Percentiles rank a stretch among this genome's conserved stretches.
These are phyloP conservation scores for Oreochromis spilurus DNA, from an alignment of 2,113 vertebrate species.

Conservation along the genomic window DNA sequence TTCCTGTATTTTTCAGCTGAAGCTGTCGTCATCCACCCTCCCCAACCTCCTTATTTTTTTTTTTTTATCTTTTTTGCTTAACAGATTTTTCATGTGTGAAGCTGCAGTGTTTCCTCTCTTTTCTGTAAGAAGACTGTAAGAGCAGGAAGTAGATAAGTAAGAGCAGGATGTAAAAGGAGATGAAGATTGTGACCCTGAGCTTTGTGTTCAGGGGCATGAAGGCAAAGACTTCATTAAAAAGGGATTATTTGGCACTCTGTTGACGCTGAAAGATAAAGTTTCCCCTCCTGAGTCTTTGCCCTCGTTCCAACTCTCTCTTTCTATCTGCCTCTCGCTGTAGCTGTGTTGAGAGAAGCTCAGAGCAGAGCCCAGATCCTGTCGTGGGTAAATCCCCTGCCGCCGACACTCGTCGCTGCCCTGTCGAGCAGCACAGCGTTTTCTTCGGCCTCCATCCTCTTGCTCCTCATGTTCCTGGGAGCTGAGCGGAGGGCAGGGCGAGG, in stretches of 20 bases:
- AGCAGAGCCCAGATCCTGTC: not conserved
- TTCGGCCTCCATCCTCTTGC: not conserved
- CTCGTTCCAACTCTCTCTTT: not conserved
- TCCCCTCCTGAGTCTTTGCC: not conserved
- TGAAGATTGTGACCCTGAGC: not conserved
- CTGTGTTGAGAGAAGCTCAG: not conserved
- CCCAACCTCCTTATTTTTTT: not conserved
- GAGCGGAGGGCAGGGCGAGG: not conserved
- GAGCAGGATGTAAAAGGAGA: not conserved
- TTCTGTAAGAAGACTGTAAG: not conserved
- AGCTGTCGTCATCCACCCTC: not conserved
- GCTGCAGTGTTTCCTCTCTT: not conserved
- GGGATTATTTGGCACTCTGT: slow-evolving; percentile 40
- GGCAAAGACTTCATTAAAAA: slow-evolving; percentile 53
- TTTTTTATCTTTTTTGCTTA: not conserved
- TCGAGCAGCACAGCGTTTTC: not conserved
- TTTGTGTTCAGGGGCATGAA: not conserved
- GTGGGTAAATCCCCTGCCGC: not conserved
- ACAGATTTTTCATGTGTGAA: not conserved
- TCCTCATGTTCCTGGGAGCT: slow-evolving; percentile 6
- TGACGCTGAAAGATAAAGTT: slow-evolving; percentile 16
- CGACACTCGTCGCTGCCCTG: not conserved
- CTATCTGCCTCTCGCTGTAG: not conserved
- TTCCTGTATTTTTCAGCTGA: not conserved
- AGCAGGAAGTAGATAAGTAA: not conserved